Conservation (phyloP, 2,113 vertebrate species). For the Cephalopterus ornatus region DNA sequence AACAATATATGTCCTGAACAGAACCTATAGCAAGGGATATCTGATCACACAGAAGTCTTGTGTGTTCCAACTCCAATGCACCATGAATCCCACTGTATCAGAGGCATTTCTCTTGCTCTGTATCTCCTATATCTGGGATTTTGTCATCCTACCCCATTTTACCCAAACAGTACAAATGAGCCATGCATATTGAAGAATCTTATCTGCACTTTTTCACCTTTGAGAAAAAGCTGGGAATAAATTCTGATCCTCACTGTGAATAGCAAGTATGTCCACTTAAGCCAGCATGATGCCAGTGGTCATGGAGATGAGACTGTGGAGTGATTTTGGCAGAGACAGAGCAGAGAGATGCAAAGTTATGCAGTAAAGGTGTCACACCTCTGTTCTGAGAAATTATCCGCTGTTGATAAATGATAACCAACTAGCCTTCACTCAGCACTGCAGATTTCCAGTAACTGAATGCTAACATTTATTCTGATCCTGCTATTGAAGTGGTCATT, state of each 20-base stretch:
- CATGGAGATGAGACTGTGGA: background rate
- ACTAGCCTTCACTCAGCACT: background rate
- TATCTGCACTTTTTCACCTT: background rate
- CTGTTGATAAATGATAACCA: background rate
- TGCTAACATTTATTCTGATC: background rate
- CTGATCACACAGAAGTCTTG: background rate
- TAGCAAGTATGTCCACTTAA: background rate
- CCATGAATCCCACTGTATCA: background rate
- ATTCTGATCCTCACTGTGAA: background rate
- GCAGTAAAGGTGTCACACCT: background rate
- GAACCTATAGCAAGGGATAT: background rate
- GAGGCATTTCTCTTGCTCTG: background rate
- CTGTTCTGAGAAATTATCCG: background rate
- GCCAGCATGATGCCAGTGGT: background rate
- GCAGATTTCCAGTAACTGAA: background rate
- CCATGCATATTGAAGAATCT: background rate
- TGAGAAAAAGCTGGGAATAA: background rate
- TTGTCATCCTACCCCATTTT: background rate
- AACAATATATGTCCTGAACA: background rate
- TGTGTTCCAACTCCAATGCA: background rate
- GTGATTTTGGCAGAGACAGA: background rate
- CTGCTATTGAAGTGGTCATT: background rate
- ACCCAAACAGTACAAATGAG: background rate
- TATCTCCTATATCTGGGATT: background rate
- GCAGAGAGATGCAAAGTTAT: background rate